Conservation (phyloP, 2,888 invertebrate genomes). For the Cantharis lateralis region DNA sequence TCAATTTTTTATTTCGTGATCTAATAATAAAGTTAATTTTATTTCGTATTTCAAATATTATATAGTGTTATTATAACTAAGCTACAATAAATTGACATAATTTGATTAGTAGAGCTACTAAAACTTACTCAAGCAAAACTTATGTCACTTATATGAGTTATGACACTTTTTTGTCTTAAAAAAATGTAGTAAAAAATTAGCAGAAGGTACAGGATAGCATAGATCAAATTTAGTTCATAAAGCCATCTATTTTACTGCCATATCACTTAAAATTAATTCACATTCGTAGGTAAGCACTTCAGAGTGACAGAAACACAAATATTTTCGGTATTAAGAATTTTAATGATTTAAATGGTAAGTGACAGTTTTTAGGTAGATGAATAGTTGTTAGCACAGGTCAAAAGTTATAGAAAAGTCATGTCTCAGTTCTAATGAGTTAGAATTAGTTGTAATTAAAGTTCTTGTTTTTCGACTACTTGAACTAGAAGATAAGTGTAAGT, state of each 20-base stretch:
- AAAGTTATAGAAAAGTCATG: conserved; percentile 35
- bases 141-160: conserved; percentile 11
- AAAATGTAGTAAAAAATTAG: conserved; percentile 21
- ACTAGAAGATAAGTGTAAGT: neutral
- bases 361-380: conserved; percentile 31
- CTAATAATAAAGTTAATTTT: neutral
- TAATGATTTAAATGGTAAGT: conserved; percentile 13
- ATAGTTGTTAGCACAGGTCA: conserved; percentile 35
- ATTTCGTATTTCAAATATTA: neutral
- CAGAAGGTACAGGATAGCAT: conserved; percentile 22
- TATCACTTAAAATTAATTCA: conserved; percentile 6
- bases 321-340: conserved; percentile 4
- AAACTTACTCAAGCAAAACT: conserved; percentile 3
- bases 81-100: neutral
- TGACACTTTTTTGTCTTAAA: conserved; percentile 13
- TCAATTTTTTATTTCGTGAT: neutral
- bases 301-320: conserved; percentile 5
- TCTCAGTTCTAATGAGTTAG: conserved; percentile 36
- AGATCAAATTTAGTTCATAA: conserved; percentile 26
- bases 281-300: neutral
- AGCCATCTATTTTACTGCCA: conserved; percentile 3
- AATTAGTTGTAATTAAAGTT: conserved; percentile 23
- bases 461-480: neutral
- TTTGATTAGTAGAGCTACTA: neutral
- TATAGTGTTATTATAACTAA: neutral